These are phyloP conservation scores for Trisateles emortualis DNA, from an alignment of 2,888 invertebrate genomes.

Conservation along the genomic window DNA sequence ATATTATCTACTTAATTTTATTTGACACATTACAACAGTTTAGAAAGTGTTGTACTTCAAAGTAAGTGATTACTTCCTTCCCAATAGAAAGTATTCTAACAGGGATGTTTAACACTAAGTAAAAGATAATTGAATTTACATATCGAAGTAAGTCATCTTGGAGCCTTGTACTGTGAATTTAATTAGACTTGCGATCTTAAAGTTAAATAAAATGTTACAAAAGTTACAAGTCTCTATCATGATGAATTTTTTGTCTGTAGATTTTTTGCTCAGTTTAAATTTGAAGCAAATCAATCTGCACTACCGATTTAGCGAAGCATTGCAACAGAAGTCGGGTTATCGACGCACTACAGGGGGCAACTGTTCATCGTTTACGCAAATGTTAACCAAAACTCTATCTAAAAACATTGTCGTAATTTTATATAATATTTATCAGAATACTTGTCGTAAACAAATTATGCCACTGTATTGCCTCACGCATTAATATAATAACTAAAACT, in stretches of 20 bases:
- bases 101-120: conserved; percentile 40
- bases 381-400: neutral
- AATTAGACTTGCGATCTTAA: conserved; percentile 26
- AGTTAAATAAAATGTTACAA: conserved; percentile 14
- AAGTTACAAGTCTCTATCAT: conserved; percentile 22
- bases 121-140: conserved; percentile 44
- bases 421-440: conserved; percentile 1
- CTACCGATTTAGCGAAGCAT: conserved; percentile 1
- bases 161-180: conserved; percentile 27
- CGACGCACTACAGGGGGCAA: conserved; percentile 13
- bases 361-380: conserved; percentile 32
- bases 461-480: conserved; percentile 1
- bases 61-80: conserved; percentile 63
- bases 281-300: conserved; percentile 2
- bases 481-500: neutral
- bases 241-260: too few relatives aligned
- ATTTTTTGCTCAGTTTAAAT: conserved; percentile 1
- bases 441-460: conserved; percentile 9
- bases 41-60: conserved; percentile 52
- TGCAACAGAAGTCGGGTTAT: conserved; percentile 5
- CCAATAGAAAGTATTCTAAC: conserved; percentile 58
- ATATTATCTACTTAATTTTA: conserved; percentile 15
- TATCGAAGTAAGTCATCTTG: conserved; percentile 47
- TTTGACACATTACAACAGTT: conserved; percentile 37
- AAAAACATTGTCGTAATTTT: neutral